Conservation (phyloP, 2,797 vertebrate species). For the Gambusia yucatana region DNA sequence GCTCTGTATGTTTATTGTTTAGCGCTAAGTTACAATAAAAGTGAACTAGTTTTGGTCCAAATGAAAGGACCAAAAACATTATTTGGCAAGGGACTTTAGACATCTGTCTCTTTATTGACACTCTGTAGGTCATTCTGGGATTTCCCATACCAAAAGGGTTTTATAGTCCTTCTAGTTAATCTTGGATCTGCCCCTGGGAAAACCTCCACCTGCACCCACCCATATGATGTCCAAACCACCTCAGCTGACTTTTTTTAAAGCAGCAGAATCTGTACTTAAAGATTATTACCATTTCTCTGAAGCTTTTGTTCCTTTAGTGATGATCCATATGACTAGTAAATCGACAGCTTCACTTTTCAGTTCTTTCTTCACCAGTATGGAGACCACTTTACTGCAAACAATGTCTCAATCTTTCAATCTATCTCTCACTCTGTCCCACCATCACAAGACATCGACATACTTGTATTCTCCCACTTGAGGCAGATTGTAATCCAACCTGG, state of each 20-base stretch:
- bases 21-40: neutral
- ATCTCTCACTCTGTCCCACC: neutral
- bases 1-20: neutral
- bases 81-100: neutral
- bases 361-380: neutral
- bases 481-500: neutral
- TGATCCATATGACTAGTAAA: neutral
- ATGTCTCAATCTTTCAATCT: neutral
- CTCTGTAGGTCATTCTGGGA: neutral
- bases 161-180: neutral
- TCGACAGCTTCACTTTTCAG: neutral
- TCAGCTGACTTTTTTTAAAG: neutral
- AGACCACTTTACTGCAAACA: neutral
- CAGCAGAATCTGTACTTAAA: neutral
- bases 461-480: neutral
- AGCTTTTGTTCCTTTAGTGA: neutral
- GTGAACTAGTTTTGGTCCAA: neutral
- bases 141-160: neutral
- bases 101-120: neutral
- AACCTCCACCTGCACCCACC: neutral
- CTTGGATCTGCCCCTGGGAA: neutral
- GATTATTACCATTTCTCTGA: neutral
- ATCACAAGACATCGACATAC: neutral
- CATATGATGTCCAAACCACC: neutral
- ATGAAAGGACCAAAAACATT: neutral